Percentiles rank a stretch among this genome's conserved stretches.
phyloP scores from a whole-genome alignment of 2,113 vertebrate species.

The Podiceps cristatus region DNA sequence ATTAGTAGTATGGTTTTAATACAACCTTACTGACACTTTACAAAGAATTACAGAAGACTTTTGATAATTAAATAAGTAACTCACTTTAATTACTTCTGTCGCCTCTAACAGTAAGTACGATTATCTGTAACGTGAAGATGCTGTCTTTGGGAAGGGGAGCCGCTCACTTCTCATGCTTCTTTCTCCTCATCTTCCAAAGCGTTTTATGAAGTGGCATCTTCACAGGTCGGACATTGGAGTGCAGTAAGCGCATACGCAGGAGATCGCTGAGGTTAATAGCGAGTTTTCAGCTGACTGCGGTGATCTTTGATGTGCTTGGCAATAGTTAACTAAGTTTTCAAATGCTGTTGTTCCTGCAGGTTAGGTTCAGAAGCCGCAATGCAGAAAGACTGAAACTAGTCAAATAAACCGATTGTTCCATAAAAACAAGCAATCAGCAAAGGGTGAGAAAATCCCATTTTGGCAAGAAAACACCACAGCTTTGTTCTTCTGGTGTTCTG shows the following conservation, averaged over 20 bases:
- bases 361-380: neutral
- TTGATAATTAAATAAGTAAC: neutral
- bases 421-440: neutral
- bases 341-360: neutral
- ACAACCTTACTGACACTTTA: neutral
- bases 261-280: neutral
- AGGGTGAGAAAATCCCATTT: conserved; percentile 24
- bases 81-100: neutral
- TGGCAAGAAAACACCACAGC: conserved; percentile 17
- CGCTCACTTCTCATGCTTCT: neutral
- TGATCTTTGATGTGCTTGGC: neutral
- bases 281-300: neutral
- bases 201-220: neutral
- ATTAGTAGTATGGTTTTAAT: neutral
- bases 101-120: neutral
- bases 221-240: neutral
- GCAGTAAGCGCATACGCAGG: neutral
- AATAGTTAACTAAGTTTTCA: neutral
- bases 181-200: neutral
- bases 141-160: neutral
- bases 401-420: neutral
- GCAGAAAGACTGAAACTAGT: neutral
- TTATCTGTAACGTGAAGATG: neutral
- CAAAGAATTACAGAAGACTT: neutral
- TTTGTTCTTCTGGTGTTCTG: neutral